Evolutionary conservation across 2,888 invertebrate species (phyloP), one percentile per base, ranked within the genome.

Genomic region (Empis stercorea): DNA sequence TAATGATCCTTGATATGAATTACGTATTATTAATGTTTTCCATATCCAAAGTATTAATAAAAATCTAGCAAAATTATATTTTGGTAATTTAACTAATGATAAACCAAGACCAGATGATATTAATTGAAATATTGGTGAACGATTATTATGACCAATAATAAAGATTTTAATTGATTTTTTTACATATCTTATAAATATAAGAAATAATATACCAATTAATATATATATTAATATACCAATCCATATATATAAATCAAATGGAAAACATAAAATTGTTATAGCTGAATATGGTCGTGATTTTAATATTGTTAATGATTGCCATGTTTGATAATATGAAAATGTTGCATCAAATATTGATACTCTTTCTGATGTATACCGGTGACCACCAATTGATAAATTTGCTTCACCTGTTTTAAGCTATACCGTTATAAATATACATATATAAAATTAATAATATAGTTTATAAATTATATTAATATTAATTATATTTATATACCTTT

Each of bases 321-420:
- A 54, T 2, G 55, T 54, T 48, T 58, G 57, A 45, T 54, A 43
- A 55, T 57, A 44, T 58, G 60, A 3, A 49, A 46, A n/a, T 48
- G 30, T 10, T 56, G 56, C 3, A 52, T 51, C 6, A 23, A 44
- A 27, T 57, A 57, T 2, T 4, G 48, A 34, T 0, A 48, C 37
- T 27, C 57, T 52, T n/a, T 56, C 55, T 30, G 52, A 38, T 0
- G 57, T 56, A 15, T 56, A 56, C 48, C 17, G 58, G 56, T 6
- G 57, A 0, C 57, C 61, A 1, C 65, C 65, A n/a, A 65, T 51
- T 1, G 56, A 59, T 1, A 66, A 41, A 7, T 63, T 55, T 10
- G 58, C 59, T 11, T 38, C 30, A 1, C 53, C 52, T 0, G 49
- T 16, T 1, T 53, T 47, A 13, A 65, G 43, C 62, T 65, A 50